Evolutionary conservation across 1,140 invertebrate species (phyloP).

Genomic region (Pantala flavescens): DNA sequence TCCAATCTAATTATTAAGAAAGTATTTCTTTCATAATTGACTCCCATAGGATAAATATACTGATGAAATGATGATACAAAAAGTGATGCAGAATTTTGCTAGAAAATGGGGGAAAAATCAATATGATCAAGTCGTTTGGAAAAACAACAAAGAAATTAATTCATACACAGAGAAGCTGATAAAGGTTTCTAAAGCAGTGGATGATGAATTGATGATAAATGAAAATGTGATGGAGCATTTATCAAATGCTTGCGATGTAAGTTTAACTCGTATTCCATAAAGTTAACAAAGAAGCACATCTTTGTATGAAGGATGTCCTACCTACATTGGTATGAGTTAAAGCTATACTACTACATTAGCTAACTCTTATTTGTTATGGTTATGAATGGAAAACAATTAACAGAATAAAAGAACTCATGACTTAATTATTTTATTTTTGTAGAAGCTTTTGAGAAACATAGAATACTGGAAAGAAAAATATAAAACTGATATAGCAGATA

Average conservation of each 20-base stretch:
- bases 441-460: conserved; percentile 11
- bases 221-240: not conserved
- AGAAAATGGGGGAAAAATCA: not conserved
- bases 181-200: not conserved
- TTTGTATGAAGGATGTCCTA: too few species aligned
- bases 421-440: too few species aligned
- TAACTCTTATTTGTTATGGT: too few species aligned
- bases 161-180: not conserved
- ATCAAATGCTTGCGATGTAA: not conserved
- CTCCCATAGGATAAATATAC: not conserved
- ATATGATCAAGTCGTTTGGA: not conserved
- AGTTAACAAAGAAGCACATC: too few species aligned
- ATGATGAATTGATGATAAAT: not conserved
- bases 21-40: too few species aligned
- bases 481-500: conserved; percentile 28
- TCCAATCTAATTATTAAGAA: too few species aligned
- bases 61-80: not conserved
- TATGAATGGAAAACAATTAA: too few species aligned
- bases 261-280: not conserved
- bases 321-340: too few species aligned
- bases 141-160: not conserved
- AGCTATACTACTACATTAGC: too few species aligned
- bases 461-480: conserved; percentile 30
- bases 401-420: too few species aligned
- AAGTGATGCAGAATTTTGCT: not conserved